phyloP scores from a whole-genome alignment of 2,113 vertebrate genomes.

The human (Homo sapiens) region GRCh38 chr3:158537501-158538000 shows the following conservation, averaged over 20 bases:
- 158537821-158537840: slow-evolving; percentile 6
- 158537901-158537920: background rate
- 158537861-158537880: background rate
- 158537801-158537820: background rate
- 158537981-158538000: slow-evolving; percentile 3
- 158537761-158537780: background rate
- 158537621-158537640: background rate
- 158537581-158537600: background rate
- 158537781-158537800: background rate
- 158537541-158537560: background rate
- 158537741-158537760: background rate
- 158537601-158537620: background rate
- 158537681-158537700: slow-evolving; percentile 33
- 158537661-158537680: background rate
- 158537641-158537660: background rate
- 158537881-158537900: background rate
- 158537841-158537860: background rate
- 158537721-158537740: background rate
- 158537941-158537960: slow-evolving; percentile 5
- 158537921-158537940: background rate
- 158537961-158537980: background rate
- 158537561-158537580: background rate
- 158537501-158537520: background rate
- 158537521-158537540: background rate
- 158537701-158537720: background rate